Conservation (phyloP, 2,113 vertebrate genomes). For the Oxyruncus cristatus region DNA sequence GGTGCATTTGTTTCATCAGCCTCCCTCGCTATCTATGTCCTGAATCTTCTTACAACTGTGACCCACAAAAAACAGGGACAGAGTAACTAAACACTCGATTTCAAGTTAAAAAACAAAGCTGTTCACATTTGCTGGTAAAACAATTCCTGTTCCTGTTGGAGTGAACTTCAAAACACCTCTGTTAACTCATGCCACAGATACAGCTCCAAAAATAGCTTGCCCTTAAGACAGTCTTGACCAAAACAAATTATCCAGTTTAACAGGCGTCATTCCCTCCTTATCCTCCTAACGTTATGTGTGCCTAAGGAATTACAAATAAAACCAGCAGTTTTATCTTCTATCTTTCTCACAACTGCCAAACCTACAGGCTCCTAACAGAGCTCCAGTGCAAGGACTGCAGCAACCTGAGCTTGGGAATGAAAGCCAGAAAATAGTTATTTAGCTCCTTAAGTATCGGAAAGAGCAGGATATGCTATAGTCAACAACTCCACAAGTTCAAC, state of each 20-base stretch:
- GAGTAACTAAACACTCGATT: neutral
- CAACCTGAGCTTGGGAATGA: neutral
- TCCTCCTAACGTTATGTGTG: neutral
- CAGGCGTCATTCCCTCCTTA: neutral
- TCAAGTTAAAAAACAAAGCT: neutral
- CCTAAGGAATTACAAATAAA: neutral
- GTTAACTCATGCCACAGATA: neutral
- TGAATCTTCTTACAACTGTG: neutral
- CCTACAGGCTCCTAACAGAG: neutral
- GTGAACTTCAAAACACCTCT: constrained; percentile 6
- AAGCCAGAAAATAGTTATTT: neutral
- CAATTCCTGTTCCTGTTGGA: neutral
- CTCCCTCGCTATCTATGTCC: fast-evolving
- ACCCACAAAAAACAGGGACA: neutral
- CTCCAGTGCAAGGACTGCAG: neutral
- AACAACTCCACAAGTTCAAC: neutral
- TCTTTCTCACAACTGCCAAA: neutral
- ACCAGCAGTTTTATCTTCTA: neutral
- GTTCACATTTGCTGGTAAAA: neutral
- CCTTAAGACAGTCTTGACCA: neutral
- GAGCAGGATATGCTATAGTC: neutral
- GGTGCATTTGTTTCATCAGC: neutral
- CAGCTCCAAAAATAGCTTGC: constrained; percentile 22
- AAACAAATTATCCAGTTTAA: constrained; percentile 25
- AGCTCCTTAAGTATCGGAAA: neutral